A percentile compares a stretch with the other conserved stretches of the same genome.
phyloP scores from a whole-genome alignment of 2,888 invertebrate genomes.

The Diplolepis rosae region DNA sequence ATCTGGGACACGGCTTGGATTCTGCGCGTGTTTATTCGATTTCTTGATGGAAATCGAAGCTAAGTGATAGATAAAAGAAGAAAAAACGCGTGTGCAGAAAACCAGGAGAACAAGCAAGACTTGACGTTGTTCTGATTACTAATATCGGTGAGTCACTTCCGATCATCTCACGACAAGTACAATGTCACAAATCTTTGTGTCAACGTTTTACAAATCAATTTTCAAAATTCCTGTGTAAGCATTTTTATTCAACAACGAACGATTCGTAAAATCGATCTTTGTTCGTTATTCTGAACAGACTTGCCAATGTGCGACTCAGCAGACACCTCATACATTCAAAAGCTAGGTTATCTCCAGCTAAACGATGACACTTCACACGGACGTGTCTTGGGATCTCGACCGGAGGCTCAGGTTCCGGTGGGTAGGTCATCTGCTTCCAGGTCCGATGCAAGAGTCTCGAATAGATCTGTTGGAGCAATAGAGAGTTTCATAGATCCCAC shows the following conservation, averaged over 20 bases:
- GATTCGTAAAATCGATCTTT: not conserved
- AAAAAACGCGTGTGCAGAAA: too few species aligned
- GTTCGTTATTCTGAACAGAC: conserved; percentile 6
- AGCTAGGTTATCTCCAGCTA: conserved; percentile 69
- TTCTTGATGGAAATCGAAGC: not conserved
- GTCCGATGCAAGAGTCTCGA: conserved; percentile 51
- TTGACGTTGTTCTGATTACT: not conserved
- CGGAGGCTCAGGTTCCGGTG: conserved; percentile 71
- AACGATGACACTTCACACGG: conserved; percentile 60
- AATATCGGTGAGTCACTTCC: not conserved
- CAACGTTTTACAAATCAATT: not conserved
- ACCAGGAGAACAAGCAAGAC: not conserved
- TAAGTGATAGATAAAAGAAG: not conserved
- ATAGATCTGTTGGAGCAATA: conserved; percentile 79
- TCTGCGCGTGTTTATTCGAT: not conserved
- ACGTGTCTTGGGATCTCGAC: conserved; percentile 63
- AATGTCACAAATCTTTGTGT: not conserved
- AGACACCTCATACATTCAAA: conserved; percentile 69
- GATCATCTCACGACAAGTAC: not conserved
- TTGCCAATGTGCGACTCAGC: conserved; percentile 71
- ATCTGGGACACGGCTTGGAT: not conserved
- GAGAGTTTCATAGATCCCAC: conserved; percentile 78
- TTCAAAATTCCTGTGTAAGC: not conserved
- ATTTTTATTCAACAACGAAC: too few species aligned
- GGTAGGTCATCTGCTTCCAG: conserved; percentile 53